These are phyloP conservation scores for Enteromius mattozi DNA, from an alignment of 2,797 vertebrate genomes.

Conservation along the genomic window DNA sequence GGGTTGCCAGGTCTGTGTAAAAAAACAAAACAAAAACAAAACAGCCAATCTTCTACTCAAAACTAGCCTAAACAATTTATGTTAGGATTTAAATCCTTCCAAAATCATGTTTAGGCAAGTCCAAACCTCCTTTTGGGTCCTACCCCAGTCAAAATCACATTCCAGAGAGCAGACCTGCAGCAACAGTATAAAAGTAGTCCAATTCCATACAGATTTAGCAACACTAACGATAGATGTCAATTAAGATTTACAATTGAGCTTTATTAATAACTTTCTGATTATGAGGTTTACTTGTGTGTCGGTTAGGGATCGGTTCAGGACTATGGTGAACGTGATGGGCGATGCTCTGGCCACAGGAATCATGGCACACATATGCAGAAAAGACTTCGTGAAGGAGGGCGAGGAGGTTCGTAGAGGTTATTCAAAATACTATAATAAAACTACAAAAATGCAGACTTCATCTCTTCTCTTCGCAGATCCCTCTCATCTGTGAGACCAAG, in stretches of 20 bases:
- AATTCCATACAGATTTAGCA: neutral
- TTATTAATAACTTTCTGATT: neutral
- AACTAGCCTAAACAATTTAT: neutral
- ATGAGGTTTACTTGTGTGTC: neutral
- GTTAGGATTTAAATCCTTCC: neutral
- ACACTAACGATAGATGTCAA: neutral
- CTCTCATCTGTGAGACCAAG: slow-evolving; percentile 90
- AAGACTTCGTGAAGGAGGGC: slow-evolving; percentile 91
- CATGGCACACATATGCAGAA: slow-evolving; percentile 97
- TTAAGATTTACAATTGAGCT: neutral
- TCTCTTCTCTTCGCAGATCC: slow-evolving; percentile 74
- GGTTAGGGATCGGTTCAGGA: slow-evolving; percentile 93
- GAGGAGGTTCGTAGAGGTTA: slow-evolving; percentile 79
- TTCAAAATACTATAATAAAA: neutral
- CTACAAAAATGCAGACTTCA: neutral
- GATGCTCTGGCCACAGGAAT: slow-evolving; percentile 94
- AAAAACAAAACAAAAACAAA: too few species aligned
- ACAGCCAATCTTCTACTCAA: neutral
- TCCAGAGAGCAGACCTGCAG: neutral
- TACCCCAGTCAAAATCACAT: neutral
- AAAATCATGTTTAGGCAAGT: neutral
- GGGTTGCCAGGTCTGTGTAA: neutral
- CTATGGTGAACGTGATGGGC: slow-evolving; percentile 98
- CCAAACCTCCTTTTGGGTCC: neutral
- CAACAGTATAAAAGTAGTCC: neutral